Percentiles rank a stretch among this genome's conserved stretches.
Evolutionary conservation across 2,797 vertebrate species (phyloP).

Genomic region (Mus minutoides): DNA sequence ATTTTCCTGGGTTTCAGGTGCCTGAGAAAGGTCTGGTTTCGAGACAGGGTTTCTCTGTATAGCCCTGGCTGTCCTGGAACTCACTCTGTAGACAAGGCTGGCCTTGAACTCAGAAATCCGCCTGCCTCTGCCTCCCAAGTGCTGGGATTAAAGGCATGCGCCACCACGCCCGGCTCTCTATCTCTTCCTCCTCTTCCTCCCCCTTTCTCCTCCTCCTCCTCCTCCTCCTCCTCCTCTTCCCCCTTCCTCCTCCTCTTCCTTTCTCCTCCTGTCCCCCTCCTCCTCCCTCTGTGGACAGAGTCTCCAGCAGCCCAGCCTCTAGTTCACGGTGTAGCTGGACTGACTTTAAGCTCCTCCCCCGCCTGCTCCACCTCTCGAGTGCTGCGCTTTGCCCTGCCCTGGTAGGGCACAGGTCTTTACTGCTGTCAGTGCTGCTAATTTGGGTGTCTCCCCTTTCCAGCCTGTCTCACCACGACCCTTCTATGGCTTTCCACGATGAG

Average conservation of each 20-base stretch:
- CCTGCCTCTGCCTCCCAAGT: no score
- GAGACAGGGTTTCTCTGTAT: no score
- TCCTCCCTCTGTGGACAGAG: not conserved
- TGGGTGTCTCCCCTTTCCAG: not conserved
- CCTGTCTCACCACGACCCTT: not conserved
- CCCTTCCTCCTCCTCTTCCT: not conserved
- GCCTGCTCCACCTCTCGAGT: not conserved
- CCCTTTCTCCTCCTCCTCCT: not conserved
- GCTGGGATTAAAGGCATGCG: no score
- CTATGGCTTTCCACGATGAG: not conserved
- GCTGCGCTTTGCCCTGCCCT: not conserved
- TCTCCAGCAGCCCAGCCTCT: not conserved
- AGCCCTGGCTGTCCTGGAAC: no score
- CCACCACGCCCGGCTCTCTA: no score
- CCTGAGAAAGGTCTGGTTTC: not conserved
- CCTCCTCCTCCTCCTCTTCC: not conserved
- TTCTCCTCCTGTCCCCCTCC: not conserved
- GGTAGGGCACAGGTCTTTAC: not conserved
- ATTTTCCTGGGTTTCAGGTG: not conserved
- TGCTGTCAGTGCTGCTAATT: not conserved
- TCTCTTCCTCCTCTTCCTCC: not conserved
- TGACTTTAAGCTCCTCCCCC: not conserved
- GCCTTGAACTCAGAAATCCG: no score
- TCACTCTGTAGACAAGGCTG: no score
- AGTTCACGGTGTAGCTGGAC: not conserved